A percentile compares a stretch with the other conserved stretches of the same genome.
Evolutionary conservation across 2,797 vertebrate genomes (phyloP).

Genomic region (Eleutherodactylus coqui): DNA sequence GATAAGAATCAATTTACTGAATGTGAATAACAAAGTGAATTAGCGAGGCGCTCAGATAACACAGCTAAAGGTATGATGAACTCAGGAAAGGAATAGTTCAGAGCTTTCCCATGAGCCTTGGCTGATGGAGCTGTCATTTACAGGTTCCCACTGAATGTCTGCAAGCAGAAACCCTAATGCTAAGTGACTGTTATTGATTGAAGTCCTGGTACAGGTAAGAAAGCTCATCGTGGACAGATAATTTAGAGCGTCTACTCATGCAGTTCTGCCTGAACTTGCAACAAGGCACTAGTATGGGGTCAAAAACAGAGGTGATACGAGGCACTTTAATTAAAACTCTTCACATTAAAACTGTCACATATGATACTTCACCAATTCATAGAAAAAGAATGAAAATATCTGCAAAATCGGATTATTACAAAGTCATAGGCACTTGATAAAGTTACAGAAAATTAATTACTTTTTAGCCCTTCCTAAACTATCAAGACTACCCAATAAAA

Average conservation of each 20-base stretch:
- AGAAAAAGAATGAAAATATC: conserved; percentile 26
- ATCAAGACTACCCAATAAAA: neutral
- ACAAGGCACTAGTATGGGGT: conserved; percentile 18
- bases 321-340: conserved; percentile 45
- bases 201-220: conserved; percentile 87
- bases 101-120: neutral
- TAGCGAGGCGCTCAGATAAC: neutral
- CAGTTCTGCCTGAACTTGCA: conserved; percentile 77
- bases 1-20: neutral
- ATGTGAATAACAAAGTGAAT: neutral
- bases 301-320: neutral
- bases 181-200: conserved; percentile 95
- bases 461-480: neutral
- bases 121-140: conserved; percentile 33
- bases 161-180: conserved; percentile 85
- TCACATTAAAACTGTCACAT: conserved; percentile 29
- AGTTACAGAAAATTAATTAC: too few species aligned
- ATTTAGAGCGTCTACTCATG: conserved; percentile 85
- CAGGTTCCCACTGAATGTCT: conserved; percentile 20
- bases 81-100: neutral
- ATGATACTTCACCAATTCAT: conserved; percentile 16
- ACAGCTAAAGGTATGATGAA: neutral
- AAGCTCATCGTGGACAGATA: conserved; percentile 80
- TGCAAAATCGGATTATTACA: conserved; percentile 1
- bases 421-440: neutral